phyloP scores from a whole-genome alignment of 2,113 vertebrate species.

The Eira barbara region DNA sequence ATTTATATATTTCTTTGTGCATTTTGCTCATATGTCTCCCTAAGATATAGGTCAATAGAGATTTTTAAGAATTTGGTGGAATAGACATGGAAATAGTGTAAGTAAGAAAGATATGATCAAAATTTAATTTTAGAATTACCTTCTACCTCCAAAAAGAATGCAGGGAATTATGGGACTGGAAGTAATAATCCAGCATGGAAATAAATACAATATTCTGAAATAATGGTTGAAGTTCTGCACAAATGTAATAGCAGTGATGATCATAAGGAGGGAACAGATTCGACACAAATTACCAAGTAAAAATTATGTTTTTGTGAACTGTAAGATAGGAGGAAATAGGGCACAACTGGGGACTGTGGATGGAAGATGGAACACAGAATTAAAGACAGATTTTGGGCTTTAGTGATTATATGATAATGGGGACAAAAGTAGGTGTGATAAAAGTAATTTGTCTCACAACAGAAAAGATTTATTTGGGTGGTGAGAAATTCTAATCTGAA shows the following conservation, averaged over 20 bases:
- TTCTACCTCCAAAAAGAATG: not conserved
- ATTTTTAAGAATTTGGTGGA: not conserved
- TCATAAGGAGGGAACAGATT: not conserved
- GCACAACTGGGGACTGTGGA: fast-evolving
- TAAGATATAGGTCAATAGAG: not conserved
- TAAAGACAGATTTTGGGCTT: not conserved
- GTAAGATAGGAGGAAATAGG: not conserved
- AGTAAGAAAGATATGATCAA: not conserved
- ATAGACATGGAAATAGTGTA: not conserved
- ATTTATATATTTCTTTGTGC: not conserved
- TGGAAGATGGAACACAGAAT: not conserved
- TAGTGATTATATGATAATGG: not conserved
- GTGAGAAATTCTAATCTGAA: not conserved
- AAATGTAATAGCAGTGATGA: not conserved
- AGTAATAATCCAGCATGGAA: not conserved
- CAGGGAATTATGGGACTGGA: not conserved
- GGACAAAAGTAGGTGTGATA: not conserved
- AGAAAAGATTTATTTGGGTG: not conserved
- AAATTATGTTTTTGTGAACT: not conserved
- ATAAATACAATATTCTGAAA: not conserved
- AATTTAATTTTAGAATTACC: not conserved
- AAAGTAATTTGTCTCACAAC: not conserved
- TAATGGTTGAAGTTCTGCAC: not conserved
- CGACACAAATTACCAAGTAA: not conserved
- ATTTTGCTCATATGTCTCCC: not conserved